Percentiles rank a stretch among this genome's conserved stretches.
Evolutionary conservation across 2,888 invertebrate genomes (phyloP).

Genomic region (Bruchidius siliquastri): DNA sequence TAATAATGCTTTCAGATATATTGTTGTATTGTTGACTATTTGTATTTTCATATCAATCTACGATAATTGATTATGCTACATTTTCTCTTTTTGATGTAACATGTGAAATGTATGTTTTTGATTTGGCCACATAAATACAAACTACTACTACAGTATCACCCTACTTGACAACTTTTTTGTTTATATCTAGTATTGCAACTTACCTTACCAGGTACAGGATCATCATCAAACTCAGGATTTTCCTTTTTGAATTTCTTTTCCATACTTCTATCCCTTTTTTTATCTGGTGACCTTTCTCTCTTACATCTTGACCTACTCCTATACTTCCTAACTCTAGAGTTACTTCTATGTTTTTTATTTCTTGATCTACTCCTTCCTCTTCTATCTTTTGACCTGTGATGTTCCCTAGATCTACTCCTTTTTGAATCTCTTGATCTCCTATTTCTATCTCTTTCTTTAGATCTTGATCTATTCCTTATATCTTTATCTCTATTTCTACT

Average conservation of each 20-base stretch:
- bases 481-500: constrained; percentile 38
- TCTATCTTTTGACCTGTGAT: constrained; percentile 10
- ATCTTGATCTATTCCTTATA: constrained; percentile 34
- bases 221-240: constrained; percentile 60
- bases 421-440: constrained; percentile 8
- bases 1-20: too few species aligned
- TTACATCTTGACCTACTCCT: constrained; percentile 28
- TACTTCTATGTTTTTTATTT: constrained; percentile 34
- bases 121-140: not conserved
- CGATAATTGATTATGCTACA: too few species aligned
- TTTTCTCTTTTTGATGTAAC: too few species aligned
- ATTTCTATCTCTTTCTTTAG: constrained; percentile 15
- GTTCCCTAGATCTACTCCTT: constrained; percentile 23
- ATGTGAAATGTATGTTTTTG: too few species aligned
- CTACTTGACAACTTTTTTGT: too few species aligned
- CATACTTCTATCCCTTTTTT: constrained; percentile 20
- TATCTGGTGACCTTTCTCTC: constrained; percentile 20
- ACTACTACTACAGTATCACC: not conserved
- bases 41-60: too few species aligned
- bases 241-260: constrained; percentile 28
- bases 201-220: constrained; percentile 72
- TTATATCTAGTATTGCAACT: constrained; percentile 5
- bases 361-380: constrained; percentile 34
- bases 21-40: too few species aligned
- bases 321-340: constrained; percentile 24